These are phyloP conservation scores for Agrotis segetum DNA, from an alignment of 2,888 invertebrate species.

Conservation along the genomic window DNA sequence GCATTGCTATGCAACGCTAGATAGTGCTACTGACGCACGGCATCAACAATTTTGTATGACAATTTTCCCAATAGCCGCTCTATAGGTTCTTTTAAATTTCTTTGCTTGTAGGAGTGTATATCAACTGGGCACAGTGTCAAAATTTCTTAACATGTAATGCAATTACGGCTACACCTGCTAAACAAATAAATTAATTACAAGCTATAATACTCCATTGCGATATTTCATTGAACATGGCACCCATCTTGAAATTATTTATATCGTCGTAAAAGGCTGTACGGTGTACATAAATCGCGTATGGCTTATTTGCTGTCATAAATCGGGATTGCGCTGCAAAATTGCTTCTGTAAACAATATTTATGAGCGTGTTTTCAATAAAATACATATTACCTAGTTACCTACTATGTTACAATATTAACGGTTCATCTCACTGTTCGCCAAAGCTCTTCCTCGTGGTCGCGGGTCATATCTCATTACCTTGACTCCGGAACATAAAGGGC, in stretches of 20 bases:
- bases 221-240: background rate
- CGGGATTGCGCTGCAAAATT: slow-evolving; percentile 13
- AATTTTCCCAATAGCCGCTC: no score
- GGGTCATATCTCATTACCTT: no score
- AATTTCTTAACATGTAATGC: background rate
- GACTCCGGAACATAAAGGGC: no score
- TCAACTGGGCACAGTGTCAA: no score
- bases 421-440: no score
- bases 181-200: slow-evolving; percentile 9
- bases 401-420: background rate
- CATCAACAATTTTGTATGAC: no score
- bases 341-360: slow-evolving; percentile 28
- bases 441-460: no score
- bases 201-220: background rate
- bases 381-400: background rate
- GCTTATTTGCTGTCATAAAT: slow-evolving; percentile 27
- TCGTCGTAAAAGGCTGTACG: slow-evolving; percentile 10
- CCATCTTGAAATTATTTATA: slow-evolving; percentile 16
- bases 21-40: no score
- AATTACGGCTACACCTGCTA: slow-evolving; percentile 6
- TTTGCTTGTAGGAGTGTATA: no score
- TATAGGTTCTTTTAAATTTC: no score
- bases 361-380: background rate
- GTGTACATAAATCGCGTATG: slow-evolving; percentile 20
- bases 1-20: no score